Percentiles rank a stretch among this genome's conserved stretches.
Conservation (phyloP, 1,140 invertebrate genomes). For the Drosophila ananassae region DNA sequence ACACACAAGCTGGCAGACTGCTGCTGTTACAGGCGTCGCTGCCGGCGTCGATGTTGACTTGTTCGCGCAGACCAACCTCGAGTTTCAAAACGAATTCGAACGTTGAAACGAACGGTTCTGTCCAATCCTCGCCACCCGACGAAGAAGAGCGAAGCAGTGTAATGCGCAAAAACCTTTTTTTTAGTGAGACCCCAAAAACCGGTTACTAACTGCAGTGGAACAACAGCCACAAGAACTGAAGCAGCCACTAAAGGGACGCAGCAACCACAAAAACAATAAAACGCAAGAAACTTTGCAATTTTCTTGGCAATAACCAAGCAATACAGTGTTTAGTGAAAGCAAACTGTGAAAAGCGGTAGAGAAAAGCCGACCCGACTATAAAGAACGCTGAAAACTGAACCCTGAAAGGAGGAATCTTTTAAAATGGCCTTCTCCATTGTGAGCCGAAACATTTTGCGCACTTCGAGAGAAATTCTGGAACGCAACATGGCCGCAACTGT, state of each 20-base stretch:
- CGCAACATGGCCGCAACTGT: slow-evolving; percentile 79
- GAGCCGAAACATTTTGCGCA: slow-evolving; percentile 77
- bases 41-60: slow-evolving; percentile 48
- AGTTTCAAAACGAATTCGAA: slow-evolving; percentile 78
- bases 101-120: slow-evolving; percentile 74
- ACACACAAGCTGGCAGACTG: not conserved
- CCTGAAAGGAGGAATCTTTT: slow-evolving; percentile 1
- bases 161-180: slow-evolving; percentile 29
- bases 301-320: slow-evolving; percentile 22
- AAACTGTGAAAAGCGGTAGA: slow-evolving; percentile 19
- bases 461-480: slow-evolving; percentile 81
- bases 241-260: slow-evolving; percentile 10
- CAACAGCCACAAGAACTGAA: slow-evolving; percentile 37
- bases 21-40: slow-evolving; percentile 45
- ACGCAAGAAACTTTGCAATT: slow-evolving; percentile 41
- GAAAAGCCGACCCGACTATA: slow-evolving; percentile 11
- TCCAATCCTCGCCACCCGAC: slow-evolving; percentile 21
- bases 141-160: slow-evolving; percentile 37
- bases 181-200: slow-evolving; percentile 16
- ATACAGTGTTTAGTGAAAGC: slow-evolving; percentile 1
- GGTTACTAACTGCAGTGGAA: slow-evolving; percentile 63
- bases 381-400: slow-evolving; percentile 4
- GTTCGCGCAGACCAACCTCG: slow-evolving; percentile 31
- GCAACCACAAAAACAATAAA: slow-evolving; percentile 26
- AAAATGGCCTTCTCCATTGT: slow-evolving; percentile 78